Evolutionary conservation across 2,797 vertebrate genomes (phyloP).

Genomic region (Chrysocyon brachyurus): DNA sequence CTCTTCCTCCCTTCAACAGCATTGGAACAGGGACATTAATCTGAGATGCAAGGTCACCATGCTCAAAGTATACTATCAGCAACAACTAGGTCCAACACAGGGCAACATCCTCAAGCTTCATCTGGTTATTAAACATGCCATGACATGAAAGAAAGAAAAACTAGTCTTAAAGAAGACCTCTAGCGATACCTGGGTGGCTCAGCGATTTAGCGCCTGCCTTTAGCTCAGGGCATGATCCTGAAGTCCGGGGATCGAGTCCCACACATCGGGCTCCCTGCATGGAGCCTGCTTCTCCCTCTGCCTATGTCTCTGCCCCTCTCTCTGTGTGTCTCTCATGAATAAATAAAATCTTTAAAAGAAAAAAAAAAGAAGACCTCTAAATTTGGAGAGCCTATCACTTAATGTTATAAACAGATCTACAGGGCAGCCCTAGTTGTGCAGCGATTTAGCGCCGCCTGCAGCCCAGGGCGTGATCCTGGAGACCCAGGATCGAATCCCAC

Average conservation of each 20-base stretch:
- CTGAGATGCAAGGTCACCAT: neutral
- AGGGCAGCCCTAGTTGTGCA: neutral
- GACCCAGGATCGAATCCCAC: no score
- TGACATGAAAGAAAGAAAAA: neutral
- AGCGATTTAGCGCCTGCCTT: no score
- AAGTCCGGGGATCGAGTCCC: no score
- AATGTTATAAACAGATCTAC: neutral
- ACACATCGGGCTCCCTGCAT: no score
- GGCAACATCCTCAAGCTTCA: neutral
- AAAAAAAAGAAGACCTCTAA: neutral
- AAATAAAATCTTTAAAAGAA: no score
- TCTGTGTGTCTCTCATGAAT: no score
- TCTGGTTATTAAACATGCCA: neutral
- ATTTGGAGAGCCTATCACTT: neutral
- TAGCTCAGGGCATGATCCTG: no score
- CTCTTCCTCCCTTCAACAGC: neutral
- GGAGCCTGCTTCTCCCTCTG: no score
- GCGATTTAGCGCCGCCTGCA: no score
- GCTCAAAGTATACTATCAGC: neutral
- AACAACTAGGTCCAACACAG: neutral
- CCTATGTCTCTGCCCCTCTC: no score
- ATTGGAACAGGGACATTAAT: neutral
- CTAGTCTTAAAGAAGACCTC: conserved; percentile 1
- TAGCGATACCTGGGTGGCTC: neutral
- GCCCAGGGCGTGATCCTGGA: no score